A percentile compares a stretch with the other conserved stretches of the same genome.
Conservation (phyloP, 1,140 invertebrate species). For the Asobara japonica region DNA sequence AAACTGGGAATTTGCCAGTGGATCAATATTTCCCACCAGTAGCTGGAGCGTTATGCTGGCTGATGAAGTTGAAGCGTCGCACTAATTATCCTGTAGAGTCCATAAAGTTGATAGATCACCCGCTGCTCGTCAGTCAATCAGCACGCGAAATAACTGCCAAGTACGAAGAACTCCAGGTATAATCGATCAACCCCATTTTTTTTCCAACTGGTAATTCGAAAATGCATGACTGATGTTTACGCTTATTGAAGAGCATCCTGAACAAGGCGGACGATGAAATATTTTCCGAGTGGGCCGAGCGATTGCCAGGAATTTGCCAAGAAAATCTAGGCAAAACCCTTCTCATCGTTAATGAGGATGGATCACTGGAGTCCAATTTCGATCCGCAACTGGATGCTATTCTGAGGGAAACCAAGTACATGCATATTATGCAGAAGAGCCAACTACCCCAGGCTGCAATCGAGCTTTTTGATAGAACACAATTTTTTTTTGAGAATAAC, state of each 20-base stretch:
- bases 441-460: slow-evolving; percentile 68
- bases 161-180: slow-evolving; percentile 48
- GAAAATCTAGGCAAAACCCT: slow-evolving; percentile 44
- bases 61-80: slow-evolving; percentile 74
- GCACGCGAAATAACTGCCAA: slow-evolving; percentile 41
- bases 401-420: slow-evolving; percentile 73
- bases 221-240: neutral
- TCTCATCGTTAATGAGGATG: slow-evolving; percentile 40
- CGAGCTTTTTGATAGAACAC: slow-evolving; percentile 60
- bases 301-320: slow-evolving; percentile 39
- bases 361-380: slow-evolving; percentile 48
- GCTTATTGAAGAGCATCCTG: slow-evolving; percentile 39
- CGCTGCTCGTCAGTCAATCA: slow-evolving; percentile 42
- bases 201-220: neutral
- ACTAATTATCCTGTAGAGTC: slow-evolving; percentile 71
- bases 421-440: slow-evolving; percentile 70
- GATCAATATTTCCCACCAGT: slow-evolving; percentile 79
- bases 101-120: slow-evolving; percentile 48
- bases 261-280: slow-evolving; percentile 43
- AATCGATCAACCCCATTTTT: slow-evolving; percentile 4
- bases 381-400: slow-evolving; percentile 51
- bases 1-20: slow-evolving; percentile 65
- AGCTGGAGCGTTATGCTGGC: slow-evolving; percentile 77
- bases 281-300: slow-evolving; percentile 48
- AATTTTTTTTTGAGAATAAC: slow-evolving; percentile 46